Base-by-base conservation (phyloP, 2,888 invertebrate genomes). In the Sphinx pinastri region DNA sequence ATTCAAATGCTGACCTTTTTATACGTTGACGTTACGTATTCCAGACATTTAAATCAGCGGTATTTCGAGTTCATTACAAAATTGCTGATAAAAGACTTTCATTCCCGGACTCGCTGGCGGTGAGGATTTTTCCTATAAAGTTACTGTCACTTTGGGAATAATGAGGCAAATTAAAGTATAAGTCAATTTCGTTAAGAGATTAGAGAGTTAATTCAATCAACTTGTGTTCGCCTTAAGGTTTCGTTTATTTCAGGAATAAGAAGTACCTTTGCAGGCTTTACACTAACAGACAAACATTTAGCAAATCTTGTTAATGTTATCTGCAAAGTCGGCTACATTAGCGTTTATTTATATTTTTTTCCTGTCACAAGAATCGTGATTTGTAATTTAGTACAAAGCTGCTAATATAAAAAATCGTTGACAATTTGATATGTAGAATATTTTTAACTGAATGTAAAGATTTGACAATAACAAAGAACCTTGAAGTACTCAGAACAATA, bases 351-450 rank as follows among this genome's bases (percentile, higher is more conserved):
- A 59, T 69, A 55, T 67, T 31, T 63, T 45, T n/a, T 13, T 59
- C 51, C 73, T 72, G 76, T 80, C 75, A 73, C 69, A 63, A 16
- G 52, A 75, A 69, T 79, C 80, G 83, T 81, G 84, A 81, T 74
- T 54, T 31, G 51, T n/a, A 63, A 14, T 38, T 83, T 82, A 80
- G 73, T 74, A 68, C 45, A 51, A 31, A 69, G 69, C 70, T 73
- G 78, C 72, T 72, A 79, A 81, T 51, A 60, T 54, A 38, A 25
- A 69, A 73, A 70, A 70, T 71, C 71, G 70, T 72, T 69, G 67
- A 72, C 70, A 69, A 60, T 60, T 51, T 69, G 13, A 60, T 60
- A 31, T 63, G 19, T 47, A 19, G 12, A 52, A 54, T 16, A 54
- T 52, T 55, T 55, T 55, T 63, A 59, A 49, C 60, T 59, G 69